Evolutionary conservation across 2,888 invertebrate species (phyloP).

Genomic region (Arrhopalites spinosus): DNA sequence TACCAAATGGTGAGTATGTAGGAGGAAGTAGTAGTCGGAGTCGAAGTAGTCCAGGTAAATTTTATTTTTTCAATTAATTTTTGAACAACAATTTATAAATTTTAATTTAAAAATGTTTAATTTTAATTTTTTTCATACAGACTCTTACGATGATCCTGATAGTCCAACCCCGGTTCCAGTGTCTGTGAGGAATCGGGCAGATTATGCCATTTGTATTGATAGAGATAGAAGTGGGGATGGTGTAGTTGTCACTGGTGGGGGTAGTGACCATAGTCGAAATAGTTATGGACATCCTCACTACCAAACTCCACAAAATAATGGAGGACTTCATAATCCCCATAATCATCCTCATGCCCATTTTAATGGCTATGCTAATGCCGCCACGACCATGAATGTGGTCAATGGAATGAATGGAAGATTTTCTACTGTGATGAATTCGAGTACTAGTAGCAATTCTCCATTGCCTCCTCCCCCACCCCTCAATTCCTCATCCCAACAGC

Average conservation of each 20-base stretch:
- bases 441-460: constrained; percentile 38
- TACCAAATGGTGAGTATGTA: constrained; percentile 33
- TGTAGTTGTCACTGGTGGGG: neutral
- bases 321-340: constrained; percentile 42
- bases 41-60: constrained; percentile 46
- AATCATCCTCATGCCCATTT: constrained; percentile 32
- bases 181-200: constrained; percentile 48
- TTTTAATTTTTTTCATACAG: neutral
- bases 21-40: constrained; percentile 44
- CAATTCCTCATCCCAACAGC: constrained; percentile 26
- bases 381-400: constrained; percentile 21
- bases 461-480: constrained; percentile 38
- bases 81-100: no score
- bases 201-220: constrained; percentile 52
- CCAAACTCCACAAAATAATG: constrained; percentile 50
- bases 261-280: constrained; percentile 29
- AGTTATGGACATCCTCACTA: constrained; percentile 48
- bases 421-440: constrained; percentile 37
- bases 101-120: no score
- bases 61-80: no score
- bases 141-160: constrained; percentile 55
- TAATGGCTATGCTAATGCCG: constrained; percentile 26
- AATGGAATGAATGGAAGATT: constrained; percentile 26
- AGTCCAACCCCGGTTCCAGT: constrained; percentile 54
- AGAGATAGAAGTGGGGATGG: constrained; percentile 25